Evolutionary conservation across 2,888 invertebrate species (phyloP), one percentile per base, ranked within the genome.

Genomic region (Lycophotia porphyrea): DNA sequence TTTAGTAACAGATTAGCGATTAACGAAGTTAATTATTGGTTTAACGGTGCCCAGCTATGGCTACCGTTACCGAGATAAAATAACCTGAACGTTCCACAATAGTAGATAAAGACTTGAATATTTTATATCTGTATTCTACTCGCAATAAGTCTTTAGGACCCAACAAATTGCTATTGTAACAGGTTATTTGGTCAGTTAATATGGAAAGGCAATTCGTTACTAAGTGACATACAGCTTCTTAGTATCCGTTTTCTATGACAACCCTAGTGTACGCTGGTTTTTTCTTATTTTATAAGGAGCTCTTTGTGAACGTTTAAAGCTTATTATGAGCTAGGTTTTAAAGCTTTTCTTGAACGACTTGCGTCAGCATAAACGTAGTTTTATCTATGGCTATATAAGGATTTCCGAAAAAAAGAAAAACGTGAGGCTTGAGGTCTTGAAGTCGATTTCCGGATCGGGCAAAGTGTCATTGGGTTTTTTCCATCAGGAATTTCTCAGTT

Each of bases 61-160:
- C n/a, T n/a, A n/a, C n/a, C n/a, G n/a, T n/a, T 34, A 36, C 39
- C 36, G n/a, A 76, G 68, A 82, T 58, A 81, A 68, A 79, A 64
- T 68, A 64, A 75, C 55, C 34, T 47, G 36, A 61, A 47, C 66
- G 15, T 58, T 24, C 47, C 55, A 39, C 15, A 36, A 34, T 47
- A 24, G 24, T 24, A 31, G 42, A 21, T 55, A 55, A 44, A 61
- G 1, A 27, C 21, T 55, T 76, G 58, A 42, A 82, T 82, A 68
- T 68, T 79, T 68, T 58, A 82, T 64, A 68, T 7, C 67, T 68
- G 42, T 9, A 58, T 55, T 63, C 18, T 81, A 15, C 47, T 27
- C 49, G 61, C 31, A 42, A 36, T 75, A 58, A 68, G 47, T 63
- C 55, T 27, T 47, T 55, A 75, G 58, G 49, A 24, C 31, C 27